Conservation (phyloP, 2,113 vertebrate species). For the Cottus gobio region DNA sequence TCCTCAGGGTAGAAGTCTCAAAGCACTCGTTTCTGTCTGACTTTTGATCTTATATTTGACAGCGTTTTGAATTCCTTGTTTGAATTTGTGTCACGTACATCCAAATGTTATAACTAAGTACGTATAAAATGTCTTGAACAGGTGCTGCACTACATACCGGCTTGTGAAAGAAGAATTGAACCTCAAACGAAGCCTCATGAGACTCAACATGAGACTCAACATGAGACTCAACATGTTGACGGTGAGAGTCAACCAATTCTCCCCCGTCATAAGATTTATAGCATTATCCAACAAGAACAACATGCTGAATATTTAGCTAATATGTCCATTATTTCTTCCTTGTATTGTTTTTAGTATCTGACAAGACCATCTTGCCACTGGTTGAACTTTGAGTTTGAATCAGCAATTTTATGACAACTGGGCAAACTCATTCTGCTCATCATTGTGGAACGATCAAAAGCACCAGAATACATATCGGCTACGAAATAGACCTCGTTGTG, state of each 20-base stretch:
- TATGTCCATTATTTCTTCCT: not conserved
- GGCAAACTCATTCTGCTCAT: not conserved
- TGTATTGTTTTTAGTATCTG: not conserved
- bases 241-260: slow-evolving; percentile 27
- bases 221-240: not conserved
- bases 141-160: slow-evolving; percentile 82
- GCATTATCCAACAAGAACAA: not conserved
- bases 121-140: slow-evolving; percentile 15
- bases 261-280: not conserved
- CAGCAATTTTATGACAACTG: not conserved
- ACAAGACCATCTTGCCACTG: not conserved
- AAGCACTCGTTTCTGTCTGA: not conserved
- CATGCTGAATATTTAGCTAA: not conserved
- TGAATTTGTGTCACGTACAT: not conserved
- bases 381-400: not conserved
- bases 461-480: not conserved
- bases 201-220: slow-evolving; percentile 6
- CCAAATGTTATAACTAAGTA: not conserved
- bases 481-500: not conserved
- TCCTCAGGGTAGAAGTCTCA: slow-evolving; percentile 75
- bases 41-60: not conserved
- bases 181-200: not conserved
- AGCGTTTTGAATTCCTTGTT: not conserved
- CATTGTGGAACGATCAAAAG: not conserved
- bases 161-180: slow-evolving; percentile 70